phyloP scores from a whole-genome alignment of 2,113 vertebrate species.

The Cephalopholis sonnerati region DNA sequence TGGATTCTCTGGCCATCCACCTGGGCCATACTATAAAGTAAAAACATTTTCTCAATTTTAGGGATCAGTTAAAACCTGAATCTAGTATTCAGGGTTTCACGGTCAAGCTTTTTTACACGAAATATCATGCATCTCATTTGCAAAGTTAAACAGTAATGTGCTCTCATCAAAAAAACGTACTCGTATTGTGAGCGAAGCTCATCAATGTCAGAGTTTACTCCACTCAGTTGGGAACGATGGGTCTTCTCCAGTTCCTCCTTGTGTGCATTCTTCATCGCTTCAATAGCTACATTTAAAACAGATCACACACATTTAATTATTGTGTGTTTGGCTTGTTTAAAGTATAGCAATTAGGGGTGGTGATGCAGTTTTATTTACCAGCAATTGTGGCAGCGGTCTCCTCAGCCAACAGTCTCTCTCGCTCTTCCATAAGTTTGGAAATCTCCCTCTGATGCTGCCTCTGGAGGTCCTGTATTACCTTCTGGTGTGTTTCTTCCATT shows the following conservation, averaged over 20 bases:
- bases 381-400: slow-evolving; percentile 97
- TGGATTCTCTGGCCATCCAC: not conserved
- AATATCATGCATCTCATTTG: not conserved
- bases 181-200: slow-evolving; percentile 92
- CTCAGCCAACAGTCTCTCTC: slow-evolving; percentile 94
- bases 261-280: slow-evolving; percentile 99
- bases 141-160: not conserved
- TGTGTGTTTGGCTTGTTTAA: not conserved
- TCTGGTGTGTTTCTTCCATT: slow-evolving; percentile 98
- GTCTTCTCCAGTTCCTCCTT: slow-evolving; percentile 95
- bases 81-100: not conserved
- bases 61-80: not conserved
- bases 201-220: slow-evolving; percentile 93
- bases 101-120: not conserved
- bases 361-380: slow-evolving; percentile 79
- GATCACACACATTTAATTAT: not conserved
- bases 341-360: not conserved
- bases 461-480: slow-evolving; percentile 95
- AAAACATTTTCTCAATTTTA: not conserved
- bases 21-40: not conserved
- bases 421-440: slow-evolving; percentile 94
- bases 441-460: slow-evolving; percentile 97
- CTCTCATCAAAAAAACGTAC: slow-evolving; percentile 80
- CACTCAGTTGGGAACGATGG: slow-evolving; percentile 93
- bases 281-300: slow-evolving; percentile 88